Base-by-base conservation (phyloP, 2,888 invertebrate genomes). In the Punctoribates punctum region DNA sequence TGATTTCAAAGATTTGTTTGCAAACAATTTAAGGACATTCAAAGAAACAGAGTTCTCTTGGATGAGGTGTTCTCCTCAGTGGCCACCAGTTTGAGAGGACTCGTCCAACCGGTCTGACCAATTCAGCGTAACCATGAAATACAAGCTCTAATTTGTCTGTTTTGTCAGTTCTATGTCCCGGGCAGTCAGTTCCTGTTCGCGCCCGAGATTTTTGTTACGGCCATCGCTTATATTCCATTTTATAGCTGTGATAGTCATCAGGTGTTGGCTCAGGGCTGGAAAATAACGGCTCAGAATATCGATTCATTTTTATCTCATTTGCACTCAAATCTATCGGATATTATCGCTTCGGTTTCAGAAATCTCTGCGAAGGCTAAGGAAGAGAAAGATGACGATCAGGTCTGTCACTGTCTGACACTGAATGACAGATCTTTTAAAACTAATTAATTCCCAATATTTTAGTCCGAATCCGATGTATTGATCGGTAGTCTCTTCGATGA, bases 181-280 rank as follows among this genome's bases (percentile, higher is more conserved):
- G 90, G 91, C 62, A 88, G 88, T 81, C 81, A 83, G 74, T 82
- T 87, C 73, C 81, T 87, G 74, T 88, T 90, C 83, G 85, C 87
- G 78, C 91, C 91, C 72, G 87, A 88, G 80, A 86, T 92, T 77
- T 90, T 88, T 84, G 86, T 91, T 72, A 90, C 91, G 79, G 89
- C 92, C 81, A 89, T 91, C 82, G 90, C 89, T 8, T 90, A 91
- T 83, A 90, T 90, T 17, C 91, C 91, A 74, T 90, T 91, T 84
- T 88, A 90, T 81, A 87, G 88, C 78, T 89, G 88, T 80, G 88
- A 88, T 38, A 88, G 89, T 27, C 90, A 90, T 83, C 89, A 90
- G 86, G 90, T 90, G 73, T 83, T 90, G 80, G 87, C 89, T 42
- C 90, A 90, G 83, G 90, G 91, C 70, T 88, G 89, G 84, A 88